Percentiles rank a stretch among this genome's conserved stretches.
Conservation (phyloP, 2,113 vertebrate species). For the Neodon shergylaensis region DNA sequence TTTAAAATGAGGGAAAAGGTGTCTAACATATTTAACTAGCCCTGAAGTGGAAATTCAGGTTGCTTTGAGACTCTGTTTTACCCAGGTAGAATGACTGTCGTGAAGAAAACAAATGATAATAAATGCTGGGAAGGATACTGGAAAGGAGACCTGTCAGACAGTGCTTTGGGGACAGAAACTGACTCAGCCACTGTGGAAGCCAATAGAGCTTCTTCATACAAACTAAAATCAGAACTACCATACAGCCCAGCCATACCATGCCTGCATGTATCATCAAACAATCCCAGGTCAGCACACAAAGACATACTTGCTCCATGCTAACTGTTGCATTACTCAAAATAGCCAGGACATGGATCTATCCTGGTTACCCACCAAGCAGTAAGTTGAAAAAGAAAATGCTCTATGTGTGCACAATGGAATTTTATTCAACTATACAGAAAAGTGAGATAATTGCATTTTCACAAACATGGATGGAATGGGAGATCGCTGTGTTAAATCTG, state of each 20-base stretch:
- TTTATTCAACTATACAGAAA: background rate
- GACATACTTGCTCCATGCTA: background rate
- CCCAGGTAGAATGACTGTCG: background rate
- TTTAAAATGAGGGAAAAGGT: background rate
- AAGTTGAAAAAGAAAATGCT: background rate
- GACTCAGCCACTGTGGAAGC: background rate
- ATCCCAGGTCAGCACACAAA: no score
- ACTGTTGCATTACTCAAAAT: background rate
- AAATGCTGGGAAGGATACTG: background rate
- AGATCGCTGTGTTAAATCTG: background rate
- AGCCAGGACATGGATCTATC: background rate
- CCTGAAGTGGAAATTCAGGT: background rate
- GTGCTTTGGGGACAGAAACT: background rate
- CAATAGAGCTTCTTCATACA: background rate
- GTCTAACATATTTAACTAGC: background rate
- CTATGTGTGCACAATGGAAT: background rate
- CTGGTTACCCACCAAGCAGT: background rate
- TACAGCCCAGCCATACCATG: no score
- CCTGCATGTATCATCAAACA: no score
- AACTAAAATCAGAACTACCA: background rate
- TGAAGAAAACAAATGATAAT: background rate
- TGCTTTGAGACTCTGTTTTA: background rate
- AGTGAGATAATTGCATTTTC: background rate
- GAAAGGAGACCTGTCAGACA: background rate
- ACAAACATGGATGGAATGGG: background rate